These are phyloP conservation scores for Pyrrhura leucotis DNA, from an alignment of 2,797 vertebrate species.

Conservation along the genomic window DNA sequence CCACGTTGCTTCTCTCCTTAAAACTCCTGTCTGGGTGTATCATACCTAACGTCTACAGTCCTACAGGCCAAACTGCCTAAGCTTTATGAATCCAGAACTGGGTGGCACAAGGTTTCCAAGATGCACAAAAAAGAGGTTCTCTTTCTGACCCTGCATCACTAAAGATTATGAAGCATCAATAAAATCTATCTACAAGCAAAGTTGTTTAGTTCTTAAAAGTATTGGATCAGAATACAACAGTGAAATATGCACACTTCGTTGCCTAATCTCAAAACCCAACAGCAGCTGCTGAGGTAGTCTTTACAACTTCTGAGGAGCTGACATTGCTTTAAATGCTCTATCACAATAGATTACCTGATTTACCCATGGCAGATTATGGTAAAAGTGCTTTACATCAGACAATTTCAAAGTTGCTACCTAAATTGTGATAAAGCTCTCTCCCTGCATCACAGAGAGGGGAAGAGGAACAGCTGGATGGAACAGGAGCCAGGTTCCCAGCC, in stretches of 20 bases:
- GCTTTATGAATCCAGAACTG: neutral
- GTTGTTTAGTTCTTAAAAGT: neutral
- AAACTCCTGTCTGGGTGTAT: neutral
- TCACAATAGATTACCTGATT: neutral
- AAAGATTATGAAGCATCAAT: neutral
- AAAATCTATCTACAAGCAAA: neutral
- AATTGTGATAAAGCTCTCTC: neutral
- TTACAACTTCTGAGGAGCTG: neutral
- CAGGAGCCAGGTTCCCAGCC: neutral
- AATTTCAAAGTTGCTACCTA: neutral
- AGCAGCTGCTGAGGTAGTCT: neutral
- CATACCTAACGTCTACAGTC: neutral
- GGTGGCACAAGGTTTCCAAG: neutral
- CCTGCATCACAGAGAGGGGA: neutral
- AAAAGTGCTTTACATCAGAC: neutral
- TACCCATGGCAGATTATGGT: neutral
- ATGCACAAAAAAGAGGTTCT: neutral
- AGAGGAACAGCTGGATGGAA: neutral
- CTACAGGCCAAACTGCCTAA: neutral
- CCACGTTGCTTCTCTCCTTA: neutral
- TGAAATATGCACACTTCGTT: neutral
- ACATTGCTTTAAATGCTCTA: neutral
- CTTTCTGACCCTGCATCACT: neutral
- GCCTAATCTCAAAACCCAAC: neutral
- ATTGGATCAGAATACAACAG: neutral